Conservation (phyloP, 2,797 vertebrate genomes). For the Odontamblyopus lacepedii region DNA sequence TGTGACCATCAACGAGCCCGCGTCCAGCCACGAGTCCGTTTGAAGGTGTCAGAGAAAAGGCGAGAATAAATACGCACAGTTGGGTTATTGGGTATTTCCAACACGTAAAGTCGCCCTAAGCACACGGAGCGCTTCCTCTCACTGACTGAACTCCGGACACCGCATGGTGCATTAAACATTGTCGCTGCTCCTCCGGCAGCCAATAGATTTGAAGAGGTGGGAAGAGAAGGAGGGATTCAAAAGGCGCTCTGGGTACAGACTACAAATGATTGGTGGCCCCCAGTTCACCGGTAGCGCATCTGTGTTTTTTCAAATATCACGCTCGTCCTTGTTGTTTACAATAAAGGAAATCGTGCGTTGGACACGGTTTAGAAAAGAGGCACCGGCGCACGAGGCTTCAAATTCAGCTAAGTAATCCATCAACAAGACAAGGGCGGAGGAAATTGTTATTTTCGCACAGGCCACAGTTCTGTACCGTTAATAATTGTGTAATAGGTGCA, state of each 20-base stretch:
- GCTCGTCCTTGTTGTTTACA: conserved; percentile 70
- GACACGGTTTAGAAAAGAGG: conserved; percentile 11
- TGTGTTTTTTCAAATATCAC: conserved; percentile 68
- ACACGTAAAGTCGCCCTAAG: conserved; percentile 56
- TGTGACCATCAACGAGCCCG: conserved; percentile 50
- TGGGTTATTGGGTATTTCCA: conserved; percentile 49
- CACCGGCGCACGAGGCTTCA: conserved; percentile 16
- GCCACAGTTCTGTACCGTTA: neutral
- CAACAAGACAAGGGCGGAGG: neutral
- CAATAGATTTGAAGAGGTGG: conserved; percentile 78
- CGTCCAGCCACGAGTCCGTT: conserved; percentile 37
- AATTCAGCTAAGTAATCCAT: conserved; percentile 44
- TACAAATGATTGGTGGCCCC: conserved; percentile 73
- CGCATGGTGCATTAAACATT: conserved; percentile 97
- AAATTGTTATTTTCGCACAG: neutral
- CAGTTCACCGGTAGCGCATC: conserved; percentile 61
- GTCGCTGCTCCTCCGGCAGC: conserved; percentile 89
- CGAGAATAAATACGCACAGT: conserved; percentile 23
- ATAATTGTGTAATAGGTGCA: neutral
- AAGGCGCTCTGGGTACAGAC: conserved; percentile 57
- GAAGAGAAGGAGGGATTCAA: conserved; percentile 72
- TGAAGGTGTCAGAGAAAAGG: conserved; percentile 19
- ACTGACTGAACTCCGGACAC: conserved; percentile 90
- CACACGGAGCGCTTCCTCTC: conserved; percentile 70
- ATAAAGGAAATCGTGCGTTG: conserved; percentile 56